Base-by-base conservation (phyloP, 2,888 invertebrate species). In the Lochmaea capreae region DNA sequence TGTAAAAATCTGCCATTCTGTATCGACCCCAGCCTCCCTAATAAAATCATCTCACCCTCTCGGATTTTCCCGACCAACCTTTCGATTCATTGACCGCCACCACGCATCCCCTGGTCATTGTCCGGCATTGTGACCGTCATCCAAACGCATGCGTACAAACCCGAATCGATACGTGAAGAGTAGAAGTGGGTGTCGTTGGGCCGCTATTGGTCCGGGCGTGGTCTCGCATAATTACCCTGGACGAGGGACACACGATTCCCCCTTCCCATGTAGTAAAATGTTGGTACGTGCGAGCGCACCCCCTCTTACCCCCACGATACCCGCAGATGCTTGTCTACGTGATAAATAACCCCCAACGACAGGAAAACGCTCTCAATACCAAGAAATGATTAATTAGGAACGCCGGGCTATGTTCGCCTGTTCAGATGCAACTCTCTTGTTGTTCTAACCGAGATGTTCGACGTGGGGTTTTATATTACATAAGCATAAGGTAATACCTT, bases 141-240 rank as follows among this genome's bases (percentile, higher is more conserved):
- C 43, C 12, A 65, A 18, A 83, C 84, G 81, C 80, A 81, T 74
- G 79, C 79, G 80, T 58, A 76, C 42, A 71, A 67, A 73, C 52
- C 68, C 61, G 71, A 82, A 82, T 82, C 83, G 81, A 86, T 85
- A 84, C 80, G 81, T 80, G 81, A 77, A 77, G 76, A 75, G 77
- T 79, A 80, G 78, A 54, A 79, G 80, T 78, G 82, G 81, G 81
- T 80, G 83, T 80, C 81, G 78, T 79, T 67, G 68, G 68, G 65
- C 49, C 82, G 83, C 86, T 83, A 87, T 87, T 87, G 87, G 87
- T 84, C 84, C 83, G 85, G 87, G 86, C 85, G 86, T 85, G 81
- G 86, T 84, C 83, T 85, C 85, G 85, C 85, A 86, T 87, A 87
- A 87, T 87, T 87, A 86, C 85, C 86, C 88, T 88, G 89, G 88